Conservation (phyloP, 2,113 vertebrate genomes). For the Chlorodrepanis virens region DNA sequence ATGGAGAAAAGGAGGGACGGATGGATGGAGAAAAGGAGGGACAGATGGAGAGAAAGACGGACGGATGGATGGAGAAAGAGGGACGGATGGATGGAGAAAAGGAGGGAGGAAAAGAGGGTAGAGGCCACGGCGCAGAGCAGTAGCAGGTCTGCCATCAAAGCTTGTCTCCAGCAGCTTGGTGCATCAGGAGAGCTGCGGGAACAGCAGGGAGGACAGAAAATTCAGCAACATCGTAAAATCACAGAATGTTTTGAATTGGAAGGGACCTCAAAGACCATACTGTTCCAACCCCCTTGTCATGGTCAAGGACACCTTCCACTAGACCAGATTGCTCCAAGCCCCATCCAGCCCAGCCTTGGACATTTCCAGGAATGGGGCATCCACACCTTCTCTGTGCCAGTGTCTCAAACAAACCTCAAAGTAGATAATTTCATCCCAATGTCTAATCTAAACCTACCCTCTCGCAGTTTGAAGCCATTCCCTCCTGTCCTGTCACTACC, state of each 20-base stretch:
- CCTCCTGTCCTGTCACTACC: too few species aligned
- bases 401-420: neutral
- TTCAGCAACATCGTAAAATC: neutral
- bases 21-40: too few species aligned
- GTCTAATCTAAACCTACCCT: neutral
- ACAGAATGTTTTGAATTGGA: neutral
- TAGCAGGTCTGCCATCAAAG: accelerated
- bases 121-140: accelerated
- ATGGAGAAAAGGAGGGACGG: too few species aligned
- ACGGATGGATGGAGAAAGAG: too few species aligned
- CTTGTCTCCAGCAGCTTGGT: neutral
- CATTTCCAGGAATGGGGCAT: neutral
- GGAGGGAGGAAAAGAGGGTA: neutral
- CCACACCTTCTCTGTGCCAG: neutral
- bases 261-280: neutral
- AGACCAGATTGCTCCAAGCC: neutral
- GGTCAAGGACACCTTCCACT: neutral
- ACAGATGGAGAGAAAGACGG: too few species aligned
- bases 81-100: too few species aligned
- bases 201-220: neutral
- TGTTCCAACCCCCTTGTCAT: neutral
- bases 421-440: neutral
- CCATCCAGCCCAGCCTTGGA: neutral
- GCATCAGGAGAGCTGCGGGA: neutral
- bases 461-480: neutral